phyloP scores from a whole-genome alignment of 2,797 vertebrate genomes.

The Crax fasciolata region DNA sequence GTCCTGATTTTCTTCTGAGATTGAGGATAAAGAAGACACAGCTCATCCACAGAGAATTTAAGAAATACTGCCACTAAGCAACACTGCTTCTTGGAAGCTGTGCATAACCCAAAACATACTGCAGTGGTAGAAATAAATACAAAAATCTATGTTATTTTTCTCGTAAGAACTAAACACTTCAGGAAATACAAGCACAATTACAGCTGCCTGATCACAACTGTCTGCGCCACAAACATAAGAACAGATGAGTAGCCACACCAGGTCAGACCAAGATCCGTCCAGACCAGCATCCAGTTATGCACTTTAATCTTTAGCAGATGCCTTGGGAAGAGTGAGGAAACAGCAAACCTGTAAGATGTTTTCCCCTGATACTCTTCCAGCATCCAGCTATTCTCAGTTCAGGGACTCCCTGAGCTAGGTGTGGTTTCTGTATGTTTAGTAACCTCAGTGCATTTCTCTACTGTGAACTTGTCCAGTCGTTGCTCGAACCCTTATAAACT shows the following conservation, averaged over 20 bases:
- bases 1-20: neutral
- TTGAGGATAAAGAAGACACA: neutral
- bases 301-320: neutral
- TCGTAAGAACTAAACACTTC: neutral
- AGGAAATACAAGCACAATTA: neutral
- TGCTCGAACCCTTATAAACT: neutral
- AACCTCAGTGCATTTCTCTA: neutral
- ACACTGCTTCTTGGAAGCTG: neutral
- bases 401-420: neutral
- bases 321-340: neutral
- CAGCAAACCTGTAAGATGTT: neutral
- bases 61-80: neutral
- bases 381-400: neutral
- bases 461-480: constrained; percentile 31
- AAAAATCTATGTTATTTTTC: neutral
- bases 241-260: neutral
- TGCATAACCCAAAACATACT: neutral
- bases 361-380: neutral
- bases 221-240: neutral
- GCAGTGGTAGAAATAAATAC: neutral
- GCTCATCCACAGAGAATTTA: neutral
- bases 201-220: neutral
- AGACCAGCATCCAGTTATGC: neutral
- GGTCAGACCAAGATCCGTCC: neutral
- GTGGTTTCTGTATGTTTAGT: neutral